phyloP scores from a whole-genome alignment of 2,113 vertebrate genomes.

The Bos javanicus region DNA sequence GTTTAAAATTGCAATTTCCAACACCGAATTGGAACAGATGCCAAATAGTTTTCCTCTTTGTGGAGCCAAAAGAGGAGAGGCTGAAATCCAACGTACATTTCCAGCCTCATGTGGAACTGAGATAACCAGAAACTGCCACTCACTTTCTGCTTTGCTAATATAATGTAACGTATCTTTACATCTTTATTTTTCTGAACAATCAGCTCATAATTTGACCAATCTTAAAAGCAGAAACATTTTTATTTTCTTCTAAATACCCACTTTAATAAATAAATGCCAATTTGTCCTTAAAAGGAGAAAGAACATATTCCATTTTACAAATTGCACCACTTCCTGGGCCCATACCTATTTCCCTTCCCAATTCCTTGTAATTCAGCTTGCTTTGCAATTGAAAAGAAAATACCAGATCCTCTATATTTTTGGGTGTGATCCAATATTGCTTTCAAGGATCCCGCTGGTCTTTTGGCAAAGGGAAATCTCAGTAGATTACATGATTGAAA shows the following conservation, averaged over 20 bases:
- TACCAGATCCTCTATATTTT: background rate
- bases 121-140: background rate
- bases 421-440: background rate
- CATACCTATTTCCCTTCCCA: background rate
- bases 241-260: background rate
- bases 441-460: background rate
- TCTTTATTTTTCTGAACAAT: background rate
- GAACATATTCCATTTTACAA: background rate
- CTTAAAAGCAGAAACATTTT: background rate
- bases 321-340: background rate
- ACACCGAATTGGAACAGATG: background rate
- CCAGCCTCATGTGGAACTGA: background rate
- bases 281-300: background rate
- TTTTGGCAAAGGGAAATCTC: background rate
- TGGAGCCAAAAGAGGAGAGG: background rate
- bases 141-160: background rate
- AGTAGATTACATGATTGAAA: background rate
- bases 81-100: background rate
- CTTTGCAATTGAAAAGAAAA: constrained; percentile 4
- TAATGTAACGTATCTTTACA: background rate
- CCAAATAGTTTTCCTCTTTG: background rate
- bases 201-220: background rate
- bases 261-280: background rate
- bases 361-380: background rate
- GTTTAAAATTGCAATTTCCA: constrained; percentile 9